Evolutionary conservation across 2,888 invertebrate genomes (phyloP).

Genomic region (Tolmerus cingulatus): DNA sequence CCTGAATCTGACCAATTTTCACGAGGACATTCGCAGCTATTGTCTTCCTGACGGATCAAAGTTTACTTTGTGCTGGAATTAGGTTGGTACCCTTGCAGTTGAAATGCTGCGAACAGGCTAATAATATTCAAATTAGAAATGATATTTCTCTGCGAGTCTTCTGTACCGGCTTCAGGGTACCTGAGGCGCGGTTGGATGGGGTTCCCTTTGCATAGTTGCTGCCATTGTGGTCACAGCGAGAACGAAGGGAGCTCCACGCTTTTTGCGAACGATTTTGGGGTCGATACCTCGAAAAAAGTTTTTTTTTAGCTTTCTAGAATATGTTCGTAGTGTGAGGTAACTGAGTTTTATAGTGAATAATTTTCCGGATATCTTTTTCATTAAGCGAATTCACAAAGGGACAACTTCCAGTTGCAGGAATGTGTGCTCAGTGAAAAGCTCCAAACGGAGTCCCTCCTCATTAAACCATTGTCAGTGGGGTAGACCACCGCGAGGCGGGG

Average conservation of each 20-base stretch:
- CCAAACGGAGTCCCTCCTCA: background rate
- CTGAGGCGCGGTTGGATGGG: background rate
- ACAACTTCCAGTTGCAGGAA: background rate
- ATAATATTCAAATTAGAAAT: slow-evolving; percentile 24
- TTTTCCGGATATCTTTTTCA: background rate
- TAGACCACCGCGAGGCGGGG: background rate
- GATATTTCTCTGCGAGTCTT: background rate
- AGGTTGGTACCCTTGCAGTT: background rate
- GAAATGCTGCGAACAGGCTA: background rate
- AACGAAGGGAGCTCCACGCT: background rate
- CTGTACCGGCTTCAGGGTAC: background rate
- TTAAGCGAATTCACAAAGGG: background rate
- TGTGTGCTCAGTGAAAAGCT: background rate
- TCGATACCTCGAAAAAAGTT: background rate
- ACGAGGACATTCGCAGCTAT: slow-evolving; percentile 7
- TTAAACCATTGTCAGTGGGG: background rate
- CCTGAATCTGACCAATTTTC: slow-evolving; percentile 29
- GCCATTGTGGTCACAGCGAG: background rate
- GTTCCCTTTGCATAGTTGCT: background rate
- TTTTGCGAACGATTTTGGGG: background rate
- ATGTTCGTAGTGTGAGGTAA: background rate
- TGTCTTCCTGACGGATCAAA: slow-evolving; percentile 13
- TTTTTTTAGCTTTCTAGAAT: background rate
- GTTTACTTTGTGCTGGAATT: slow-evolving; percentile 23
- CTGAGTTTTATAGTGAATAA: background rate